Percentiles rank a stretch among this genome's conserved stretches.
These are phyloP conservation scores for Endotricha flammealis DNA, from an alignment of 2,888 invertebrate species.

Conservation along the genomic window DNA sequence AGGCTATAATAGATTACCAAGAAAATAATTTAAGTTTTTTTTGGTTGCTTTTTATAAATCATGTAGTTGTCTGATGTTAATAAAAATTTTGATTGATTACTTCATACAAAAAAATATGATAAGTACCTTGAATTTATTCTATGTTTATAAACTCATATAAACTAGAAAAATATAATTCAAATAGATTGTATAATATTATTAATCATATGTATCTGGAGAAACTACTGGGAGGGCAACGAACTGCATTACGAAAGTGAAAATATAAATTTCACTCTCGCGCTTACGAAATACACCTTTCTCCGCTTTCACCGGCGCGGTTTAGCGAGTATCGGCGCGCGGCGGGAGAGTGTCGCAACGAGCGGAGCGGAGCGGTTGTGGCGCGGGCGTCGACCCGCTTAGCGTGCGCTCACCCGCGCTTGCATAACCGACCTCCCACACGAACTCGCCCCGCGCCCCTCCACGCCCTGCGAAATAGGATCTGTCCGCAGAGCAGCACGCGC, in stretches of 20 bases:
- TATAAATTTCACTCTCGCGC: conserved; percentile 74
- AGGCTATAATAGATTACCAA: no score
- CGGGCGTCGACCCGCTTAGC: conserved; percentile 83
- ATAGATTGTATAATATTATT: neutral
- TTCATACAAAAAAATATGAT: no score
- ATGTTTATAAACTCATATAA: no score
- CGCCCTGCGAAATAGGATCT: conserved; percentile 63
- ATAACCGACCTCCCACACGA: conserved; percentile 64
- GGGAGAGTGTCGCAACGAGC: conserved; percentile 56
- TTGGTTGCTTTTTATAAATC: no score
- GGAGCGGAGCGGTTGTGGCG: conserved; percentile 46
- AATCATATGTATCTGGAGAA: conserved; percentile 23
- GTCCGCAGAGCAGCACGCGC: conserved; percentile 39
- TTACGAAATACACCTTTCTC: conserved; percentile 77
- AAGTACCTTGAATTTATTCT: no score
- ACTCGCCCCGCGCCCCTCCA: conserved; percentile 26
- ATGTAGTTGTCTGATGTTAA: no score
- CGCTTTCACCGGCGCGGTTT: conserved; percentile 63
- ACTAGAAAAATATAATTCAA: no score
- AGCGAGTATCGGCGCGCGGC: conserved; percentile 26
- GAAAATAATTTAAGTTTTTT: no score
- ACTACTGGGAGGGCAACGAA: conserved; percentile 47
- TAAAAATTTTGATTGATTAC: no score
- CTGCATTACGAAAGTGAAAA: conserved; percentile 73
- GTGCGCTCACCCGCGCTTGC: conserved; percentile 81